Percentiles rank a stretch among this genome's conserved stretches.
phyloP scores from a whole-genome alignment of 2,113 vertebrate species.

The Notechis scutatus region DNA sequence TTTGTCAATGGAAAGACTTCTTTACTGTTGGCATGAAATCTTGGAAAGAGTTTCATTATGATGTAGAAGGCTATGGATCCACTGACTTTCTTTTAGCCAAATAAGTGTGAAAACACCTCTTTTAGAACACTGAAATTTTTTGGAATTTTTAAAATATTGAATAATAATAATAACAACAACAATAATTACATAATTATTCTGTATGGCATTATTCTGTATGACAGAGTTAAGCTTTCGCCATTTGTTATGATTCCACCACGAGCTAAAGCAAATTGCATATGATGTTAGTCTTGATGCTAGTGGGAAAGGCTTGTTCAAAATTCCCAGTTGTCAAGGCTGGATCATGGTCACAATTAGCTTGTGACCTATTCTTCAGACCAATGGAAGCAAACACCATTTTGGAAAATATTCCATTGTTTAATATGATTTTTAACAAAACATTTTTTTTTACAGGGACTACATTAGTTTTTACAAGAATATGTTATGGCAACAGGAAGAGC shows the following conservation, averaged over 20 bases:
- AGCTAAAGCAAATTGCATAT: neutral
- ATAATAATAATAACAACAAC: neutral
- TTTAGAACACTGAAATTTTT: neutral
- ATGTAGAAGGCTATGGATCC: neutral
- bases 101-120: neutral
- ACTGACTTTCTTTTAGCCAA: neutral
- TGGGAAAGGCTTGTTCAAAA: neutral
- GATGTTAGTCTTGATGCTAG: no score
- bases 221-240: neutral
- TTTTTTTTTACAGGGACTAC: conserved; percentile 36
- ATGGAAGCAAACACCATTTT: neutral
- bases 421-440: neutral
- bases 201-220: neutral
- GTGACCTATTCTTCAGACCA: neutral
- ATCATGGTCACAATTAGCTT: neutral
- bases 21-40: neutral
- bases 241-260: neutral
- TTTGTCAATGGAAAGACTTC: neutral
- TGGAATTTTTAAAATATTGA: neutral
- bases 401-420: neutral
- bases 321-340: neutral
- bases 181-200: neutral
- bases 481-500: conserved; percentile 32
- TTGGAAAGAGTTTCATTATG: neutral
- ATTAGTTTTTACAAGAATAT: conserved; percentile 38